Evolutionary conservation across 2,113 vertebrate genomes (phyloP), one percentile per base, ranked within the genome.

Genomic region (Chiloscyllium plagiosum): DNA sequence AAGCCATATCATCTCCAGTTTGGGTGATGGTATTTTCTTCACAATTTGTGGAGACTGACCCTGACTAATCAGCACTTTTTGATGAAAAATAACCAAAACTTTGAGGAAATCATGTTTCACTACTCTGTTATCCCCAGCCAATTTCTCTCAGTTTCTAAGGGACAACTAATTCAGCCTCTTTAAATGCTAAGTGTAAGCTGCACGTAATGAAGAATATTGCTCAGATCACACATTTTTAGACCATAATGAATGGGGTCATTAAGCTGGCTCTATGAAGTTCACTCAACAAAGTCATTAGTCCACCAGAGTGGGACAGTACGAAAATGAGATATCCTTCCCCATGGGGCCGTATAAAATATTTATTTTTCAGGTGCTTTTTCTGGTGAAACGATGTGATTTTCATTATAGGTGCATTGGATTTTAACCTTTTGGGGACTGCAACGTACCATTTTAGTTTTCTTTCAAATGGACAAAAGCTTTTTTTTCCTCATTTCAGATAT

Each of bases 161-260:
- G 94, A 97, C 97, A 97, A 98, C 96, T 97, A 97, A 97, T 97
- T 98, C 97, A 96, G 97, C 96, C 97, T 97, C 97, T 97, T 98
- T 97, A 97, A 87, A 96, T 97, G 97, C 78, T 8, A 96, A 96
- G 96, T 97, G 97, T 97, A 96, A 97, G 96, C 96, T 65, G 78
- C 92, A 96, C 96, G 96, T 97, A 98, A 98, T 97, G 97, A 98
- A 97, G 95, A 96, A 96, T 96, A 97, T 98, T 96, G 95, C 96
- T 96, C 96, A 96, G 96, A 56, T 0, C 0, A 96, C 95, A 68
- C 20, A 85, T 96, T 96, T 96, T 90, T 66, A 76, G 96, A 96
- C 97, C 96, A 96, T 97, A 97, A 97, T 96, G 97, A 97, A 98
- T 97, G 97, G 96, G 96, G 96, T 97, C 96, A 95, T 98, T 97